Evolutionary conservation across 2,888 invertebrate species (phyloP), one percentile per base, ranked within the genome.

Genomic region (Meteorus cinctellus): DNA sequence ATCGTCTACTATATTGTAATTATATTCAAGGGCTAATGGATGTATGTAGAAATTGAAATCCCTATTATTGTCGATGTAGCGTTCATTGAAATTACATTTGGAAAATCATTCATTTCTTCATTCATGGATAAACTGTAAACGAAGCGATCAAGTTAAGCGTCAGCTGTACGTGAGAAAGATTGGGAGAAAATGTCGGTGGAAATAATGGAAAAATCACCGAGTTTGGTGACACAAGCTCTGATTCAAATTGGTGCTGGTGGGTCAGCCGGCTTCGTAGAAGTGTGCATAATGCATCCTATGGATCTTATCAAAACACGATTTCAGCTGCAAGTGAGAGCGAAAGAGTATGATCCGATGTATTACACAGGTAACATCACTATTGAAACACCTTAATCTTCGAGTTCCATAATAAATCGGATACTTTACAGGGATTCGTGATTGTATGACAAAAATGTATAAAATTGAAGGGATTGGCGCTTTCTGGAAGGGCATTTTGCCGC

Each of bases 221-320:
- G 78, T 29, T 74, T 92, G 75, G 84, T 93, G 59, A 94, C 94
- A 87, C 93, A 96, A 89, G 95, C 94, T 73, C 93, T 92, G 0
- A 94, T 96, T 90, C 96, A 96, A 91, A 93, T 96, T 84, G 94
- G 94, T 67, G 95, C 97, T 78, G 97, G 97, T 78, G 97, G 97
- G 74, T 96, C 96, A 81, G 97, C 97, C 84, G 95, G 95, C 55
- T 97, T 98, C 90, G 93, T 97, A 68, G 98, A 98, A 92, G 97
- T 98, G 78, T 97, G 96, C 88, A 94, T 98, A 71, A 98, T 98
- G 98, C 98, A 98, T 90, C 98, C 98, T 0, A 90, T 98, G 87
- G 98, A 98, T 90, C 92, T 98, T 77, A 94, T 98, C 2, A 98
- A 98, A 91, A 98, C 98, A 1, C 92, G 98, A 82, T 92, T 96